Evolutionary conservation across 2,797 vertebrate genomes (phyloP), one percentile per base, ranked within the genome.

Genomic region (Basileuterus tristriatus): DNA sequence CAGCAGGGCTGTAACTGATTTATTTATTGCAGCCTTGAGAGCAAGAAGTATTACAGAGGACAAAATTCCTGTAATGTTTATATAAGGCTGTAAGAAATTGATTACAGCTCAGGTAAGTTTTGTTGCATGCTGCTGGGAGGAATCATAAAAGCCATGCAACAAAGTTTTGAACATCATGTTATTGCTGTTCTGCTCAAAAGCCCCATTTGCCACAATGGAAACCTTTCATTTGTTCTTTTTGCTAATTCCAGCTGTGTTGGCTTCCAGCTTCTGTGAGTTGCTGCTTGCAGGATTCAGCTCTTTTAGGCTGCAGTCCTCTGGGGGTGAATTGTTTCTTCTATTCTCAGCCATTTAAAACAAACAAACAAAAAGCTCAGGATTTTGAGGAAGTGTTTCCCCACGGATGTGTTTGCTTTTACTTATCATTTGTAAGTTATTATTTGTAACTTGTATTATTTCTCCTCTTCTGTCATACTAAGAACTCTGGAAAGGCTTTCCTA

Each of bases 1-100:
- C 89, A 92, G 76, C 32, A 9, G 39, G 60, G 62, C 69, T 94
- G 60, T 59, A 84, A 80, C 41, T 93, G 93, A 78, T 50, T 91
- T 55, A 77, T 79, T 91, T 95, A 90, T 93, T 95, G 63, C 64
- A 87, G 55, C 52, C 90, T 94, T 90, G 90, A 93, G 87, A 95
- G 72, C 56, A 74, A 92, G 77, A 93, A 79, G 65, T 80, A 44
- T 85, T 94, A 68, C 86, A 93, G 85, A 79, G 72, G 82, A 95
- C 76, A 91, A 69, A 94, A 97, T 69, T 95, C 86, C 81, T 93
- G 18, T 55, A 59, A 75, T 83, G 60, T 96, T 97, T 97, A 80
- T 89, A 56, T 91, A 93, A 90, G 76, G 82, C 90, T 87, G 52
- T 84, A 68, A 92, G 90, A 92, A 93, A 94, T 82, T 93, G 95